A percentile compares a stretch with the other conserved stretches of the same genome.
These are phyloP conservation scores for Tapirus terrestris DNA, from an alignment of 2,113 vertebrate species.

Conservation along the genomic window DNA sequence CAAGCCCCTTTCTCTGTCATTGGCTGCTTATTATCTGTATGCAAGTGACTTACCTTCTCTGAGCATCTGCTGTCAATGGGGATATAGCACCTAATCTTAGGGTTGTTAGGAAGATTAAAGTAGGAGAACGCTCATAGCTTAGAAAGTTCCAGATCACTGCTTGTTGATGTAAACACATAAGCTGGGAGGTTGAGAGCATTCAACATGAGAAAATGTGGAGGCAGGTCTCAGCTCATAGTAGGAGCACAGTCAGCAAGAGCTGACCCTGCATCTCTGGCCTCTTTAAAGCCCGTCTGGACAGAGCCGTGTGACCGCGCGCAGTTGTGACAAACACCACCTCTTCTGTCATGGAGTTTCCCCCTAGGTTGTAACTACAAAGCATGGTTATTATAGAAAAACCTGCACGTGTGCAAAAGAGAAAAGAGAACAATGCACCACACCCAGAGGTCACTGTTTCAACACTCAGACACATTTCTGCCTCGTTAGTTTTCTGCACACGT, in stretches of 20 bases:
- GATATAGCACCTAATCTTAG: neutral
- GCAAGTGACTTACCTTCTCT: neutral
- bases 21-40: rapidly evolving
- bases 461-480: neutral
- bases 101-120: neutral
- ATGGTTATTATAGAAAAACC: neutral
- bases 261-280: rapidly evolving
- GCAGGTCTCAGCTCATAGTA: rapidly evolving
- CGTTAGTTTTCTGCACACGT: rapidly evolving
- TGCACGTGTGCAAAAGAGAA: neutral
- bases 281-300: neutral
- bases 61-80: neutral
- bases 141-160: neutral
- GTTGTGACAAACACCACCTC: neutral
- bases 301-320: no score
- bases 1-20: neutral
- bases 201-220: rapidly evolving
- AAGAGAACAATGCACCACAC: neutral
- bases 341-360: rapidly evolving
- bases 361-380: neutral
- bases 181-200: no score
- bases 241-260: rapidly evolving
- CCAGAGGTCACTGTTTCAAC: neutral
- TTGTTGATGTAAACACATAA: neutral
- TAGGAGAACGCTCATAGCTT: neutral